Base-by-base conservation (phyloP, 2,888 invertebrate species). In the Perdita meconis region DNA sequence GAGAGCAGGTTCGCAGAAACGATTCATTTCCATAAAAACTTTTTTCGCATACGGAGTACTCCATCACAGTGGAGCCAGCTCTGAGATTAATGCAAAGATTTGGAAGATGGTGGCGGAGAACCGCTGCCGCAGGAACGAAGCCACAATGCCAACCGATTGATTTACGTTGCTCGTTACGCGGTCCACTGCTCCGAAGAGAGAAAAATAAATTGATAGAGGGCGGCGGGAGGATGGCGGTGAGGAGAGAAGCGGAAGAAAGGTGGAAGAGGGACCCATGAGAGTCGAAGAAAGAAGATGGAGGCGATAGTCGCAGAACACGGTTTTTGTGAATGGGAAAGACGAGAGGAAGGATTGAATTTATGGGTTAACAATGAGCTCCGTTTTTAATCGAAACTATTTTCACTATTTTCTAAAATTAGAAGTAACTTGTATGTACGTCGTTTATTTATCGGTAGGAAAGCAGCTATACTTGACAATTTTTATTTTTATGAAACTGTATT, bases 81-180 rank as follows among this genome's bases (percentile, higher is more conserved):
- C 10, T 16, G 44, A 55, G 38, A 42, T n/a, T 51, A 42, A 60
- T 24, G 10, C 22, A 38, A 34, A 44, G 30, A 3, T 30, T 22
- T 19, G 47, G 22, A 47, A 47, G 47, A 47, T 47, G 47, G 8
- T 19, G 51, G 51, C 63, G 55, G 85, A 85, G 84, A 84, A 82
- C 81, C 85, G 57, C 85, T 85, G 85, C 63, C 66, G 83, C 44
- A 80, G 80, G 63, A 85, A 87, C 89, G 86, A 88, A 89, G 90
- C 88, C 90, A 89, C 90, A 90, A 90, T 91, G 90, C 90, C 90
- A 88, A 87, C 84, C 90, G 92, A 92, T 92, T 92, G 92, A 92
- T 92, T 92, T 92, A 92, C 91, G 92, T 91, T 91, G 89, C 92
- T 92, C 92, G 92, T 92, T 92, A 92, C 91, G 91, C 92, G 92